Evolutionary conservation across 2,888 invertebrate species (phyloP).

Genomic region (Acheta domesticus): DNA sequence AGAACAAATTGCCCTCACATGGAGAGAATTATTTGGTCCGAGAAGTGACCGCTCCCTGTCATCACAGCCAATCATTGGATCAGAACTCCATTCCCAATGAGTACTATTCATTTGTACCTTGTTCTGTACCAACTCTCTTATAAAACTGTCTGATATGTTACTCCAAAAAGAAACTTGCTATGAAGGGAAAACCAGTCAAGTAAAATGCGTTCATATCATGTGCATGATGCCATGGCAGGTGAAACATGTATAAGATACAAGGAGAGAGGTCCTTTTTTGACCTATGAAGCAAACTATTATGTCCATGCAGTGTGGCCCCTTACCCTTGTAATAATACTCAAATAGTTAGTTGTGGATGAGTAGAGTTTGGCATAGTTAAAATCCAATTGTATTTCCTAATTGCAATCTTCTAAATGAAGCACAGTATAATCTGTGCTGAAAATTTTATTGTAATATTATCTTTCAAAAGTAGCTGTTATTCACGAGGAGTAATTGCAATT

Average conservation of each 20-base stretch:
- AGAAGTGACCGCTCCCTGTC: slow-evolving; percentile 6
- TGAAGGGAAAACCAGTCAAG: slow-evolving; percentile 7
- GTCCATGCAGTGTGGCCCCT: slow-evolving; percentile 4
- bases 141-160: slow-evolving; percentile 18
- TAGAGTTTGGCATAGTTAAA: neutral
- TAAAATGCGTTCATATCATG: neutral
- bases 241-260: slow-evolving; percentile 18
- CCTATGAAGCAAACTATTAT: neutral
- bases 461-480: neutral
- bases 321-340: slow-evolving; percentile 18
- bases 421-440: neutral
- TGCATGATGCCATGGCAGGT: neutral
- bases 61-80: slow-evolving; percentile 18
- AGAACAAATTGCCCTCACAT: neutral
- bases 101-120: slow-evolving; percentile 8
- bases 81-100: slow-evolving; percentile 8
- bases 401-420: neutral
- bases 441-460: neutral
- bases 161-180: slow-evolving; percentile 3
- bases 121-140: slow-evolving; percentile 18
- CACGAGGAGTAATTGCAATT: neutral
- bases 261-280: neutral
- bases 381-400: neutral
- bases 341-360: neutral
- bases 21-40: neutral